Percentiles rank a stretch among this genome's conserved stretches.
Evolutionary conservation across 2,113 vertebrate species (phyloP).

Genomic region (Dasypus novemcinctus): DNA sequence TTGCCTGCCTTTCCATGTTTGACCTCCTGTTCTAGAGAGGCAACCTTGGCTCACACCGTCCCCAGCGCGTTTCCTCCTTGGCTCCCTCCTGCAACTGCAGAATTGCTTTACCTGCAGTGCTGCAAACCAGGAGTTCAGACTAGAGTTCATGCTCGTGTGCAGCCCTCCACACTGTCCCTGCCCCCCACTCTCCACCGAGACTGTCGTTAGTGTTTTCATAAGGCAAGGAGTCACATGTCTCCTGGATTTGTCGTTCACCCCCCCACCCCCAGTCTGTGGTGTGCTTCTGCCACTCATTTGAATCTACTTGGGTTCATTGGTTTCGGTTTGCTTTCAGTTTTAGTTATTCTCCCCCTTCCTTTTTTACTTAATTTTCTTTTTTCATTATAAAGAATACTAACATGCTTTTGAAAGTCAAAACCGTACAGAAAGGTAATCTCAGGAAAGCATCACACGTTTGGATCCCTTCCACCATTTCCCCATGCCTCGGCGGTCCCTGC

Average conservation of each 20-base stretch:
- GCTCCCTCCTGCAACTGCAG: background rate
- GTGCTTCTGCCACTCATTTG: rapidly evolving
- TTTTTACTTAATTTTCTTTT: background rate
- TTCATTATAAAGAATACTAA: background rate
- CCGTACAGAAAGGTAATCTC: background rate
- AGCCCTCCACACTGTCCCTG: background rate
- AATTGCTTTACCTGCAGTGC: too few species aligned
- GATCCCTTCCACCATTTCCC: background rate
- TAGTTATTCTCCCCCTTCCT: background rate
- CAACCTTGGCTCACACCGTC: background rate
- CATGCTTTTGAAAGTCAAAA: background rate
- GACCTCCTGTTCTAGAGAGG: background rate
- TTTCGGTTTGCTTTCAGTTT: background rate
- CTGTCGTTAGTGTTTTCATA: too few species aligned
- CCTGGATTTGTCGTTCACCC: background rate
- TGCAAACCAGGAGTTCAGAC: too few species aligned
- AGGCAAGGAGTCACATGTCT: background rate
- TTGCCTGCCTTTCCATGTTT: background rate
- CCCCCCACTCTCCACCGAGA: too few species aligned
- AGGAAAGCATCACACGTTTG: background rate
- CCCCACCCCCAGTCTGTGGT: background rate
- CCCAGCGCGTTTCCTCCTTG: background rate
- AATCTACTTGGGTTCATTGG: background rate
- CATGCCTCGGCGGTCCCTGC: background rate
- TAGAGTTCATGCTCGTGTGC: too few species aligned